Evolutionary conservation across 2,888 invertebrate genomes (phyloP).

Genomic region (Macrosoma leucophasiata): DNA sequence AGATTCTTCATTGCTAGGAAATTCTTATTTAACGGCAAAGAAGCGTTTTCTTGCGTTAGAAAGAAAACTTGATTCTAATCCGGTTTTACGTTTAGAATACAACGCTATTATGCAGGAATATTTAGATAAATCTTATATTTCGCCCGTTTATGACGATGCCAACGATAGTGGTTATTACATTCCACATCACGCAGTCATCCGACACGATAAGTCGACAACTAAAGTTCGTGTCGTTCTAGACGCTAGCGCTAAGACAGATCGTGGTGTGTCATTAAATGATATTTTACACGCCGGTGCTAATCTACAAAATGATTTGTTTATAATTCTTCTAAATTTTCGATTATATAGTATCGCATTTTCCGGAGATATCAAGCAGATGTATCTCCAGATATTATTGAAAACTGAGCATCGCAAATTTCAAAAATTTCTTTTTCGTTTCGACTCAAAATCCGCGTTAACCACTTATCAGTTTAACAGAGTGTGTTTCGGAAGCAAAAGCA

Average conservation of each 20-base stretch:
- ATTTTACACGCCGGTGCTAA: slow-evolving; percentile 3
- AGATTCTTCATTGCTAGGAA: too few relatives aligned
- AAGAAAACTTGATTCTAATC: slow-evolving; percentile 1
- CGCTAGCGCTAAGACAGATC: slow-evolving; percentile 3
- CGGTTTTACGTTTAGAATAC: slow-evolving; percentile 4
- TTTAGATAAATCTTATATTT: too few relatives aligned
- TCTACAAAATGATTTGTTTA: slow-evolving; percentile 5
- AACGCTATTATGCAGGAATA: slow-evolving; percentile 2
- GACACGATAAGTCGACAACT: slow-evolving; percentile 2
- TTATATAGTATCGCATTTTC: not conserved
- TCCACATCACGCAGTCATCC: slow-evolving; percentile 4
- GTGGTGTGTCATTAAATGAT: slow-evolving; percentile 4
- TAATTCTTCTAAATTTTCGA: slow-evolving; percentile 4
- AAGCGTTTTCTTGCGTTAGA: slow-evolving; percentile 2
- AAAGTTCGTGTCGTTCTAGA: slow-evolving; percentile 4
- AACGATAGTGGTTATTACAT: slow-evolving; percentile 4
- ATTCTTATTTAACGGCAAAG: not conserved
- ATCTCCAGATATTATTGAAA: too few relatives aligned
- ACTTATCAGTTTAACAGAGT: slow-evolving; percentile 1
- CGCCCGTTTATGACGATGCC: too few relatives aligned
- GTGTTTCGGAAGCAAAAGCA: not conserved
- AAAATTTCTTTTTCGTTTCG: too few relatives aligned
- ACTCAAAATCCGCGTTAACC: not conserved
- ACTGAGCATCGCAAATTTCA: too few relatives aligned
- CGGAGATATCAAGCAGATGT: slow-evolving; percentile 5